phyloP scores from a whole-genome alignment of 2,888 invertebrate species.

The Heliothis peltigera region DNA sequence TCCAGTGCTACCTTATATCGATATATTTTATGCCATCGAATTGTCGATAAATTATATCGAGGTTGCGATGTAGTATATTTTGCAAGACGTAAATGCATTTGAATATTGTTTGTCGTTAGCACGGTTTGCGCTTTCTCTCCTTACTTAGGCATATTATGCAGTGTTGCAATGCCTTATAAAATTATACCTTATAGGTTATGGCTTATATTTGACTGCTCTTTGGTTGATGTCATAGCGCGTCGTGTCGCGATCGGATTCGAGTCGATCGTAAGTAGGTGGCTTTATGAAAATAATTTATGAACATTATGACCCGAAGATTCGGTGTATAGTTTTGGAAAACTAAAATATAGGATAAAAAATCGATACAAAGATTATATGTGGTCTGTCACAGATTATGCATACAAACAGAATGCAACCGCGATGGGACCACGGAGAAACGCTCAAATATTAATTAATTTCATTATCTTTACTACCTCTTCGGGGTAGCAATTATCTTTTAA shows the following conservation, averaged over 20 bases:
- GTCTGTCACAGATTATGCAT: slow-evolving; percentile 34
- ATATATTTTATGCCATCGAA: neutral
- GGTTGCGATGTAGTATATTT: neutral
- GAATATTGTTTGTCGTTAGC: slow-evolving; percentile 4
- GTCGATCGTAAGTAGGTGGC: slow-evolving; percentile 1
- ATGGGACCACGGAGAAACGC: slow-evolving; percentile 58
- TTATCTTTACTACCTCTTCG: slow-evolving; percentile 10
- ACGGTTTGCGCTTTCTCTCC: slow-evolving; percentile 5
- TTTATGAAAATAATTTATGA: slow-evolving; percentile 27
- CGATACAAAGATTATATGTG: slow-evolving; percentile 25
- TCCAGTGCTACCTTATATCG: neutral
- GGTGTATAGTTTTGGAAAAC: slow-evolving; percentile 40
- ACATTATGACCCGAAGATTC: slow-evolving; percentile 36
- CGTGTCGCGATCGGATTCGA: slow-evolving; percentile 27
- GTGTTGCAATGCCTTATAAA: neutral
- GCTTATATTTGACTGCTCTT: slow-evolving; percentile 14
- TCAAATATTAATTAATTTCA: slow-evolving; percentile 46
- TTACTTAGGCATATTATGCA: neutral
- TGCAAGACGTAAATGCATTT: slow-evolving; percentile 5
- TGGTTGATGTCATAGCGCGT: neutral
- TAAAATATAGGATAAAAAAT: slow-evolving; percentile 28
- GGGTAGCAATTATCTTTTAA: slow-evolving; percentile 2
- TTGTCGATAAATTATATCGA: neutral
- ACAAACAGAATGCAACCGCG: slow-evolving; percentile 28
- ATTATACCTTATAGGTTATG: slow-evolving; percentile 12